A percentile compares a stretch with the other conserved stretches of the same genome.
These are phyloP conservation scores for Apocheima hispidaria DNA, from an alignment of 2,888 invertebrate genomes.

Conservation along the genomic window DNA sequence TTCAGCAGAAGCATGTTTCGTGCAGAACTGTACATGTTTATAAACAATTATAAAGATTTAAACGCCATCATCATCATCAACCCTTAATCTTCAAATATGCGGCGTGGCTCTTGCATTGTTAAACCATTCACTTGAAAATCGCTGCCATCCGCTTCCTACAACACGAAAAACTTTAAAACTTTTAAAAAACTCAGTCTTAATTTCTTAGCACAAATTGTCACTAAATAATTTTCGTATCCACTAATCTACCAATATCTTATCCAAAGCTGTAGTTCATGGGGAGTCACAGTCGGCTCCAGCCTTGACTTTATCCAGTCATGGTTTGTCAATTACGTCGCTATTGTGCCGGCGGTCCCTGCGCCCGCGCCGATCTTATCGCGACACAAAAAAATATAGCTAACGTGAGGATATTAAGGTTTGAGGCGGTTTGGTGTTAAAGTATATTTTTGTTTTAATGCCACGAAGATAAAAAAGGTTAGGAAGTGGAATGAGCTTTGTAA, in stretches of 20 bases:
- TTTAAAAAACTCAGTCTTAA: background rate
- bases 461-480: too few species aligned
- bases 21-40: too few species aligned
- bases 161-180: too few species aligned
- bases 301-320: slow-evolving; percentile 82
- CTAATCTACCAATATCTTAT: slow-evolving; percentile 24
- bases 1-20: too few species aligned
- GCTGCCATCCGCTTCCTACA: too few species aligned
- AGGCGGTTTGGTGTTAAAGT: slow-evolving; percentile 3
- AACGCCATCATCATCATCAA: too few species aligned
- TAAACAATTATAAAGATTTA: too few species aligned
- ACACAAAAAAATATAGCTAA: slow-evolving; percentile 57
- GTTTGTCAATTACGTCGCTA: slow-evolving; percentile 80
- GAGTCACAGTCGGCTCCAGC: slow-evolving; percentile 51
- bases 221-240: slow-evolving; percentile 16
- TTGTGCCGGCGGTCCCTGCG: slow-evolving; percentile 64
- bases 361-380: slow-evolving; percentile 68
- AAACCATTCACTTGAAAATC: too few species aligned
- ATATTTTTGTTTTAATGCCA: slow-evolving; percentile 4
- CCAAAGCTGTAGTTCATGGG: slow-evolving; percentile 14
- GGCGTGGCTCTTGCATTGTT: too few species aligned
- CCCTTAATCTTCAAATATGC: too few species aligned
- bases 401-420: slow-evolving; percentile 14
- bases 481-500: too few species aligned
- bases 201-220: background rate